phyloP scores from a whole-genome alignment of 2,888 invertebrate genomes.

The Meandrusa payeni region DNA sequence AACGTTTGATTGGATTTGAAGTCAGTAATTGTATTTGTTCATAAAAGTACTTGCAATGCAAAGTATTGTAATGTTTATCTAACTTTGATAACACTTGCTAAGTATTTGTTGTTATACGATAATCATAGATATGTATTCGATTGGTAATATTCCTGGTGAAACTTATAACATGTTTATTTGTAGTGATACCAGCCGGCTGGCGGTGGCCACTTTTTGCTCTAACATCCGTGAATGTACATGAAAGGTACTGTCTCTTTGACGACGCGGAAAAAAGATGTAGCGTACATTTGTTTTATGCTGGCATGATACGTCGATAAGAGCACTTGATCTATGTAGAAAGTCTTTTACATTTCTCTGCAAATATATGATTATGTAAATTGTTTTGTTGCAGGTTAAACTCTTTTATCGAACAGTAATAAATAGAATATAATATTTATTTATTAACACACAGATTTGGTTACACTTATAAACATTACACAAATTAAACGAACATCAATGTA shows the following conservation, averaged over 20 bases:
- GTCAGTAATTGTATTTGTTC: too few species aligned
- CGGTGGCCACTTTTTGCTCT: conserved; percentile 14
- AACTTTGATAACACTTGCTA: too few species aligned
- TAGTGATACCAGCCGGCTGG: conserved; percentile 7
- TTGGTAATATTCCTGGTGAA: conserved; percentile 15
- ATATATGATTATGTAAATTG: conserved; percentile 6
- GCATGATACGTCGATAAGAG: conserved; percentile 3
- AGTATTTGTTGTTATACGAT: too few species aligned
- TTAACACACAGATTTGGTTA: too few species aligned
- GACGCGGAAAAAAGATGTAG: conserved; percentile 11
- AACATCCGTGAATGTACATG: conserved; percentile 18
- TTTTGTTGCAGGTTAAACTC: background rate
- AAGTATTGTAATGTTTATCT: background rate
- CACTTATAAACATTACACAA: too few species aligned
- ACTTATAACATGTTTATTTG: conserved; percentile 19
- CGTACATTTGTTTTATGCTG: conserved; percentile 12
- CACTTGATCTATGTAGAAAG: conserved; percentile 6
- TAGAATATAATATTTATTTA: background rate
- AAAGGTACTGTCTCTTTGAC: conserved; percentile 5
- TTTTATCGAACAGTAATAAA: background rate
- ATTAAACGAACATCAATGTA: too few species aligned
- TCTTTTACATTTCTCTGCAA: conserved; percentile 9
- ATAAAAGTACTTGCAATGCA: too few species aligned
- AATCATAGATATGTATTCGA: conserved; percentile 7
- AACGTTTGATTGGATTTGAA: too few species aligned